phyloP scores from a whole-genome alignment of 2,888 invertebrate species.

The Halocaridina rubra region DNA sequence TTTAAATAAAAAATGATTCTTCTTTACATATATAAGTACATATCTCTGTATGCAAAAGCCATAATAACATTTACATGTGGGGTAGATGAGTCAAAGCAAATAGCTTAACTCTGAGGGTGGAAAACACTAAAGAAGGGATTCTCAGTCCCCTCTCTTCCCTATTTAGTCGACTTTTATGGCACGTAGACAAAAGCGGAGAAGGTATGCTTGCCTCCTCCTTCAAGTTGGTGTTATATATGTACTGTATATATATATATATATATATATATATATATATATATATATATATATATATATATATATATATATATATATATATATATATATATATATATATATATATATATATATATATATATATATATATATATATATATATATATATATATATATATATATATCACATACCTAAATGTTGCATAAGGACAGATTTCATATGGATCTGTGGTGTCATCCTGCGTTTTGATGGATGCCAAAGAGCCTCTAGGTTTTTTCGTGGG shows the following conservation, averaged over 20 bases:
- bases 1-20: too few relatives aligned
- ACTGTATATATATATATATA: background rate
- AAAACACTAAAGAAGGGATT: background rate
- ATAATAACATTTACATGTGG: too few relatives aligned
- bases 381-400: background rate
- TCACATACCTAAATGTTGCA: conserved; percentile 40
- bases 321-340: background rate
- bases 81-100: too few relatives aligned
- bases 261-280: conserved; percentile 21
- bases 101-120: background rate
- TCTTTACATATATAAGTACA: too few relatives aligned
- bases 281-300: conserved; percentile 2
- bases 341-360: background rate
- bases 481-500: conserved; percentile 49
- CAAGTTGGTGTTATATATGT: background rate
- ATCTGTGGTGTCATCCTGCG: conserved; percentile 44
- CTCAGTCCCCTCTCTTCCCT: too few relatives aligned
- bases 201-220: background rate
- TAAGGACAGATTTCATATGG: conserved; percentile 54
- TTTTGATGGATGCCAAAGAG: conserved; percentile 43
- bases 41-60: too few relatives aligned
- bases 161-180: too few relatives aligned
- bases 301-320: conserved; percentile 6
- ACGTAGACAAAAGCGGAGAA: too few relatives aligned
- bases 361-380: background rate